Evolutionary conservation across 2,113 vertebrate species (phyloP).

Genomic region (Myotis lucifugus): DNA sequence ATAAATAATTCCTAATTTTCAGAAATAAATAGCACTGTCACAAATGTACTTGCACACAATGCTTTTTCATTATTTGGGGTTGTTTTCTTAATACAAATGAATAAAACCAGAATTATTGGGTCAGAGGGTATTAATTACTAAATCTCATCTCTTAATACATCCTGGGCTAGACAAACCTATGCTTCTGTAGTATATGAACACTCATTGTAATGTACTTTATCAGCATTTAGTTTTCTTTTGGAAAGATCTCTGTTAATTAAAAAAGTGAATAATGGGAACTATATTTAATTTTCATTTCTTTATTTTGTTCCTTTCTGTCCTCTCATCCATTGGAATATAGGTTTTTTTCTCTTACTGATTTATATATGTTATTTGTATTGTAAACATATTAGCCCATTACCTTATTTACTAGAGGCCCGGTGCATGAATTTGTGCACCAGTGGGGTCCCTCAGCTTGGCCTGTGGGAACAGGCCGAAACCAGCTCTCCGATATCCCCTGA

Average conservation of each 20-base stretch:
- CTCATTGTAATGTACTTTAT: background rate
- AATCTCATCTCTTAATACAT: background rate
- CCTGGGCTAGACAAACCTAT: background rate
- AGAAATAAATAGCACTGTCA: background rate
- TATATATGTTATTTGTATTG: conserved; percentile 27
- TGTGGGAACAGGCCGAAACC: too few relatives aligned
- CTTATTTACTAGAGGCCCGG: background rate
- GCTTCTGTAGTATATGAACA: background rate
- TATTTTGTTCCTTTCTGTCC: background rate
- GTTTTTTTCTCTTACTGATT: background rate
- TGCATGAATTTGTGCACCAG: background rate
- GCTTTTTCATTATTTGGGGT: background rate
- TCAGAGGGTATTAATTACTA: background rate
- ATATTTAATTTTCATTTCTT: background rate
- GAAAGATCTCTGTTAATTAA: conserved; percentile 23
- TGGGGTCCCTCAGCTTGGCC: too few relatives aligned
- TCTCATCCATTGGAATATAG: background rate
- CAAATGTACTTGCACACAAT: background rate
- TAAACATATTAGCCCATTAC: conserved; percentile 13
- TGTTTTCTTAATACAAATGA: conserved; percentile 8
- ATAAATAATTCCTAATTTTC: conserved; percentile 20
- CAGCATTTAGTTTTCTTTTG: conserved; percentile 3
- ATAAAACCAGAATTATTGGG: background rate
- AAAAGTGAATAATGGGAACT: conserved; percentile 2
- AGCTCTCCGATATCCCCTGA: too few relatives aligned